These are phyloP conservation scores for Ciona savignyi DNA, from an alignment of 23 tunicate species.

Conservation along the genomic window DNA sequence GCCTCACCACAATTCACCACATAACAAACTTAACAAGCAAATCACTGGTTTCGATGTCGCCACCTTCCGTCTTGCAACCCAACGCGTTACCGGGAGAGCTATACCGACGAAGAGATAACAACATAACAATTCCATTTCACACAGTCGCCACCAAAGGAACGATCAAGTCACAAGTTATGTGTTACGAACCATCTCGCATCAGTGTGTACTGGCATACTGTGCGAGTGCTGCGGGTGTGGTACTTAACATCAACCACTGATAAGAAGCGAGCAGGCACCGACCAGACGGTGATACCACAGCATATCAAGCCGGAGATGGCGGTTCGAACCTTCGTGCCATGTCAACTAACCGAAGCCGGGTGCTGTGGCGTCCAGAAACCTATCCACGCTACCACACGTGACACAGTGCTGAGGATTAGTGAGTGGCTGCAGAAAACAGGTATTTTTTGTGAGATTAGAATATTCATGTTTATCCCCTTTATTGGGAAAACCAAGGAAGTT, in stretches of 20 bases:
- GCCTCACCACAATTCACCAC: too few species aligned
- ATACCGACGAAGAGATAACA: background rate
- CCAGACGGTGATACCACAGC: background rate
- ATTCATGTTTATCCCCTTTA: too few species aligned
- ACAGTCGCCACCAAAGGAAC: constrained; percentile 32
- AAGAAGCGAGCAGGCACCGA: background rate
- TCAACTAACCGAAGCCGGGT: constrained; percentile 54
- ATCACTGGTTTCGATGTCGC: too few species aligned
- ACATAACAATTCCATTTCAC: background rate
- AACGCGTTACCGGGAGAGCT: background rate
- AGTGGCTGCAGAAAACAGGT: constrained; percentile 56
- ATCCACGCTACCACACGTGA: constrained; percentile 40
- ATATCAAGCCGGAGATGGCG: constrained; percentile 7
- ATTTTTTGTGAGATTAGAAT: too few species aligned
- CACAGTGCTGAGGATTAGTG: constrained; percentile 27
- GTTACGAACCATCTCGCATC: constrained; percentile 10
- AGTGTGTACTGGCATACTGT: constrained; percentile 42
- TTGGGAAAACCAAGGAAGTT: too few species aligned
- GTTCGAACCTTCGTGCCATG: constrained; percentile 41
- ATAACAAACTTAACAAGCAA: too few species aligned
- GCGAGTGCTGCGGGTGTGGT: constrained; percentile 56
- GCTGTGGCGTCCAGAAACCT: constrained; percentile 60
- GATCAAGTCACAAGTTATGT: constrained; percentile 15
- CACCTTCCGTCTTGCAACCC: background rate
- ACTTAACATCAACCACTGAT: background rate